Conservation (phyloP, 1,140 invertebrate species). For the Orchestia grillus region DNA sequence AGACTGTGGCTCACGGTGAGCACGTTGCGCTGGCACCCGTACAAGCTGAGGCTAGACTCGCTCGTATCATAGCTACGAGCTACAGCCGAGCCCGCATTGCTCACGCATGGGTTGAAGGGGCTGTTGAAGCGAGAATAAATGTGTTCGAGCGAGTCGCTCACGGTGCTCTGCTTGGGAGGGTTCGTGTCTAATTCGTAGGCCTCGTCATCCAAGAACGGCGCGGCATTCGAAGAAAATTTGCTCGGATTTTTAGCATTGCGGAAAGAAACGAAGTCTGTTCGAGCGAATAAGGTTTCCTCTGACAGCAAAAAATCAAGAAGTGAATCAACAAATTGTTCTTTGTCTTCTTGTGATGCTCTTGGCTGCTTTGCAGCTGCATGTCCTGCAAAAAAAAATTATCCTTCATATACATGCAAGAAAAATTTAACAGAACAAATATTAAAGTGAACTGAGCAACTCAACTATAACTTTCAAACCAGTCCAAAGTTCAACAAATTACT, state of each 20-base stretch:
- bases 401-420: too few species aligned
- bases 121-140: conserved; percentile 13
- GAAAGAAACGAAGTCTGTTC: background rate
- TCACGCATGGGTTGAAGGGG: background rate
- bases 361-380: background rate
- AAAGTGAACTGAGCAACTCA: too few species aligned
- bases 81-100: background rate
- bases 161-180: background rate
- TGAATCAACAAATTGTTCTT: background rate
- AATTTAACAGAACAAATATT: too few species aligned
- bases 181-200: background rate
- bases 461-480: too few species aligned
- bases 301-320: background rate
- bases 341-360: background rate
- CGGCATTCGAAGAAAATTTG: background rate
- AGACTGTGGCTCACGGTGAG: conserved; percentile 58
- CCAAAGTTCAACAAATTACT: too few species aligned
- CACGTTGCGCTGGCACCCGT: conserved; percentile 56
- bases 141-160: background rate
- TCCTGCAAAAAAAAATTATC: background rate
- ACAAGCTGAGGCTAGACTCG: background rate
- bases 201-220: background rate
- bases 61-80: background rate
- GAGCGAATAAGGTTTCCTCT: background rate
- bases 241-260: background rate